Evolutionary conservation across 2,888 invertebrate genomes (phyloP).

Genomic region (Epinotia ramella): DNA sequence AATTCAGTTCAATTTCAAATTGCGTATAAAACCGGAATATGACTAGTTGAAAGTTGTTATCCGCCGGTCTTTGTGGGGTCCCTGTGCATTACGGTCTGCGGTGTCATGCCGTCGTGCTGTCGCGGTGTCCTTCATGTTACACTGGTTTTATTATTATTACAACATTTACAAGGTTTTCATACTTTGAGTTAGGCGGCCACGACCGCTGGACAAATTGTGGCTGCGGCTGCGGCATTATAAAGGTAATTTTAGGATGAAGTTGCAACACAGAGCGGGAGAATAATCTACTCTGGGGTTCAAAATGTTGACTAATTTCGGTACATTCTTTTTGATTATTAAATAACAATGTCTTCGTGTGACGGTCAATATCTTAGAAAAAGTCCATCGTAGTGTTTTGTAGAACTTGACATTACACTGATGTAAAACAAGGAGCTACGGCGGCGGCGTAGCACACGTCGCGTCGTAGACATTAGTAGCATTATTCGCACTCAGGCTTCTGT

Average conservation of each 20-base stretch:
- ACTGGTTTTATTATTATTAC: constrained; percentile 38
- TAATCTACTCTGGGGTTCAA: background rate
- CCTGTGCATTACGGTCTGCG: constrained; percentile 33
- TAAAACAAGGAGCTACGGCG: constrained; percentile 6
- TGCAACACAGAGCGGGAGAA: background rate
- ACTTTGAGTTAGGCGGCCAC: constrained; percentile 13
- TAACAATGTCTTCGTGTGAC: too few species aligned
- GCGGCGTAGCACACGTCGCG: constrained; percentile 5
- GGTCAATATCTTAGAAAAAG: too few species aligned
- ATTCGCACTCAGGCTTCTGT: background rate
- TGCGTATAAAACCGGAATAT: background rate
- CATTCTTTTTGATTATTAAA: too few species aligned
- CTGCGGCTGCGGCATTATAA: background rate
- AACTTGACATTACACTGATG: too few species aligned
- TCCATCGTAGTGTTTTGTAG: too few species aligned
- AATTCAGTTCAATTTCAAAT: constrained; percentile 5
- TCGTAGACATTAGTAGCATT: constrained; percentile 12
- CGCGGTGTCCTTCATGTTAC: constrained; percentile 38
- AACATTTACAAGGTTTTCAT: constrained; percentile 27
- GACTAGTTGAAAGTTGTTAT: constrained; percentile 16
- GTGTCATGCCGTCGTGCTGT: constrained; percentile 31
- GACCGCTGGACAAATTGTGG: constrained; percentile 1
- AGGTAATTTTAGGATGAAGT: background rate
- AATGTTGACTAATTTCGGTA: background rate
- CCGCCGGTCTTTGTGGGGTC: constrained; percentile 21